Percentiles rank a stretch among this genome's conserved stretches.
phyloP scores from a whole-genome alignment of 23 tunicate species.

The Oikopleura albicans region DNA sequence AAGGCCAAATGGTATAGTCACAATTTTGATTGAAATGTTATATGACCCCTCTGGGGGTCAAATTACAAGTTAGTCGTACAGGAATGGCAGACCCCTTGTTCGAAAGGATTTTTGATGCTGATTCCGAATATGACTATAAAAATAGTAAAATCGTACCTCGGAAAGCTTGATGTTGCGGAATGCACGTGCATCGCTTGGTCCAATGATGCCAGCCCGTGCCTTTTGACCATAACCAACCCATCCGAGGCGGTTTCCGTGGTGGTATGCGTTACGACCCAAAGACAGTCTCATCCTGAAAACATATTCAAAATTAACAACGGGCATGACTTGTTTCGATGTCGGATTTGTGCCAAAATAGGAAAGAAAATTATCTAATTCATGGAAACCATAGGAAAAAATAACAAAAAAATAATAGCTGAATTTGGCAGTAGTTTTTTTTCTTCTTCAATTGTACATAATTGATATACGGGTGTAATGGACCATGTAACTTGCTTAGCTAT shows the following conservation, averaged over 20 bases:
- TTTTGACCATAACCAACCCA: background rate
- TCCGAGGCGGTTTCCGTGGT: conserved; percentile 18
- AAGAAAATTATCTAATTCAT: background rate
- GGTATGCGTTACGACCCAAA: background rate
- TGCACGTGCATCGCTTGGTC: background rate
- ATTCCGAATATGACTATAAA: too few species aligned
- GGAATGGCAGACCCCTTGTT: too few species aligned
- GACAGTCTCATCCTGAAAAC: conserved; percentile 1
- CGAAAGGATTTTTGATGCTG: too few species aligned
- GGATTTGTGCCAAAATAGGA: background rate
- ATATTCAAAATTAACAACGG: too few species aligned
- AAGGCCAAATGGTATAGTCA: too few species aligned
- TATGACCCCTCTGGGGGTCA: too few species aligned
- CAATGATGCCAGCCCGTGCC: background rate
- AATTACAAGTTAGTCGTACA: too few species aligned
- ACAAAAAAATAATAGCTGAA: background rate
- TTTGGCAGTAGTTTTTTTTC: background rate
- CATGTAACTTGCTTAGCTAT: too few species aligned
- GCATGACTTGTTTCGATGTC: background rate
- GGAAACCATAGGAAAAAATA: background rate
- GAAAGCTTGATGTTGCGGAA: background rate
- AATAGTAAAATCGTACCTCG: background rate
- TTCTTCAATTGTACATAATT: background rate
- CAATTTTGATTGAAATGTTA: too few species aligned
- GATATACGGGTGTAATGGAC: too few species aligned